Percentiles rank a stretch among this genome's conserved stretches.
Conservation (phyloP, 2,888 invertebrate species). For the Pristionchus japonicus region DNA sequence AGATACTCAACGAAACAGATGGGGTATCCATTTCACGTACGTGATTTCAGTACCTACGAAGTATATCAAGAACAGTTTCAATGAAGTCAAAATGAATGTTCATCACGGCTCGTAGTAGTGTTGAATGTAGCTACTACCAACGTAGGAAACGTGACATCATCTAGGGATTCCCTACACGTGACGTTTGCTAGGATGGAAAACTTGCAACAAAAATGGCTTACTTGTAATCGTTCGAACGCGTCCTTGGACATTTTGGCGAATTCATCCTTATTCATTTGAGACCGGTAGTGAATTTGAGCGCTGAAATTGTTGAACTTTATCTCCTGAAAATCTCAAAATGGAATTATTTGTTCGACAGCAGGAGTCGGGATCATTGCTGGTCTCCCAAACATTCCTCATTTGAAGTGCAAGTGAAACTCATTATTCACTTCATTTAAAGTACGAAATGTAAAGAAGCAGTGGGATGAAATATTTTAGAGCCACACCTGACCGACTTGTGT, state of each 20-base stretch:
- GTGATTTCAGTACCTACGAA: not conserved
- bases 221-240: not conserved
- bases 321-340: too few species aligned
- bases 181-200: too few species aligned
- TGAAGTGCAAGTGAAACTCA: not conserved
- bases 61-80: not conserved
- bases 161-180: too few species aligned
- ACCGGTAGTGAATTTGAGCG: not conserved
- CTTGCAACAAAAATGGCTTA: not conserved
- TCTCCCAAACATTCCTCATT: not conserved
- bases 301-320: too few species aligned
- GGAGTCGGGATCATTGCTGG: not conserved
- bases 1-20: not conserved
- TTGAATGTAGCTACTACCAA: too few species aligned
- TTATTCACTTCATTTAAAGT: not conserved
- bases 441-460: too few species aligned
- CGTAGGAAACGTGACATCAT: too few species aligned
- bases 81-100: too few species aligned
- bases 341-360: not conserved
- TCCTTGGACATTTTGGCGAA: not conserved
- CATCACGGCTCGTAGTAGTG: too few species aligned
- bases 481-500: constrained; percentile 15
- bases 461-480: not conserved
- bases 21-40: not conserved
- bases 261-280: constrained; percentile 8